Conservation (phyloP, 2,888 invertebrate species). For the Caenorhabditis plicata region DNA sequence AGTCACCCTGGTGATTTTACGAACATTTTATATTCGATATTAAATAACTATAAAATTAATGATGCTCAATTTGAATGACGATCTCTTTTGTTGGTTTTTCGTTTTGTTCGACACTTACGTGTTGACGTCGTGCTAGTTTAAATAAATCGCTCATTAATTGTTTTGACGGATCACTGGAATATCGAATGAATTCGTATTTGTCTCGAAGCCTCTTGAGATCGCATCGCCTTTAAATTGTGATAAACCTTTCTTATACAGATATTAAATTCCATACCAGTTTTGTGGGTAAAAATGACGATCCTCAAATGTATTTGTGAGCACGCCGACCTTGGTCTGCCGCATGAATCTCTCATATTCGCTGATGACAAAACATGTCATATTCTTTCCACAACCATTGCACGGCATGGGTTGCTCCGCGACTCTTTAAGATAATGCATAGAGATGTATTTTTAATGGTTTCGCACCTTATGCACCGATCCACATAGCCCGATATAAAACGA, state of each 20-base stretch:
- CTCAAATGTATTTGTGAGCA: conserved; percentile 46
- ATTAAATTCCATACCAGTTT: conserved; percentile 44
- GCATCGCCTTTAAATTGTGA: conserved; percentile 50
- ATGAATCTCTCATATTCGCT: conserved; percentile 54
- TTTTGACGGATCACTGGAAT: conserved; percentile 41
- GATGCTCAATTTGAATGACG: too few relatives aligned
- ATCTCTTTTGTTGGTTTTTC: not conserved
- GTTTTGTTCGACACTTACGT: conserved; percentile 16
- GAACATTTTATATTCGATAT: too few relatives aligned
- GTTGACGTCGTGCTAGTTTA: conserved; percentile 28
- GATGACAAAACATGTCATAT: conserved; percentile 60
- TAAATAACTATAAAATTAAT: not conserved
- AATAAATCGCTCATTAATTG: conserved; percentile 35
- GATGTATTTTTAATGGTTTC: not conserved
- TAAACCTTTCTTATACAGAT: not conserved
- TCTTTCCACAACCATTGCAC: conserved; percentile 58
- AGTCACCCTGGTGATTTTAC: too few relatives aligned
- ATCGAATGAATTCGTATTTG: conserved; percentile 42
- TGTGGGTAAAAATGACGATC: conserved; percentile 61
- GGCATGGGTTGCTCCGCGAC: conserved; percentile 35
- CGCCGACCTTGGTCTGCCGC: conserved; percentile 25
- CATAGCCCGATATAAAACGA: conserved; percentile 58
- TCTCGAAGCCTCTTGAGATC: conserved; percentile 35
- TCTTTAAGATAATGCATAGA: conserved; percentile 29
- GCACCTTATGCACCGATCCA: conserved; percentile 60